Evolutionary conservation across 1,140 invertebrate species (phyloP).

Genomic region (Chrysopa pallens): DNA sequence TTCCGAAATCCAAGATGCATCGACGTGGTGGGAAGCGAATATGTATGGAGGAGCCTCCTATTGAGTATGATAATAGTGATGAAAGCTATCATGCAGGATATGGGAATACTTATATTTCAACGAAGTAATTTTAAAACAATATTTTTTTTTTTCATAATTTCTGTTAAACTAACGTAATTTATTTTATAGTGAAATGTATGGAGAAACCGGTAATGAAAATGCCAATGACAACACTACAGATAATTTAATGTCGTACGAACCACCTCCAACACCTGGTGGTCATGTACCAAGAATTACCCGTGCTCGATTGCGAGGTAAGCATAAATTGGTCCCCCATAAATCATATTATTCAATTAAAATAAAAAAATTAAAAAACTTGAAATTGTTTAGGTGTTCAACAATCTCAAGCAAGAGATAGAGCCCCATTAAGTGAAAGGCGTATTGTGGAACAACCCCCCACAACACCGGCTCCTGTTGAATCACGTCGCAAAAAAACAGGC

Average conservation of each 20-base stretch:
- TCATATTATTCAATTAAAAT: background rate
- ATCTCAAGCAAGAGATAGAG: background rate
- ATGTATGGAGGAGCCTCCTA: slow-evolving; percentile 78
- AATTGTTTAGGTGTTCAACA: too few species aligned
- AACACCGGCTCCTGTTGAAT: slow-evolving; percentile 12
- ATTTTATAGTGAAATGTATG: slow-evolving; percentile 12
- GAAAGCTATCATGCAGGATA: slow-evolving; percentile 29
- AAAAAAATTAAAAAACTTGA: too few species aligned
- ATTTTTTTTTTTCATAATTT: slow-evolving; percentile 2
- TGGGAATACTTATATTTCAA: slow-evolving; percentile 21
- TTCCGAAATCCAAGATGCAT: slow-evolving; percentile 36
- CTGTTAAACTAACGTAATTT: slow-evolving; percentile 6
- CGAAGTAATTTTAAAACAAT: background rate
- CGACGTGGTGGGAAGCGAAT: slow-evolving; percentile 71
- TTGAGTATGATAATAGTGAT: slow-evolving; percentile 65
- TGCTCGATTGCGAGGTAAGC: slow-evolving; percentile 25
- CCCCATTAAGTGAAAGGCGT: too few species aligned
- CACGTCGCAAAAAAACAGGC: slow-evolving; percentile 24
- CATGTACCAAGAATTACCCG: slow-evolving; percentile 23
- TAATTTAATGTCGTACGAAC: slow-evolving; percentile 13
- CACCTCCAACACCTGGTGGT: slow-evolving; percentile 19
- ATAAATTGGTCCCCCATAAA: slow-evolving; percentile 10
- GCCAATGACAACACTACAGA: slow-evolving; percentile 15
- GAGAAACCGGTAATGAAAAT: slow-evolving; percentile 15
- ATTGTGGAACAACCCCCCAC: background rate